These are phyloP conservation scores for Ivindomyrus marchei DNA, from an alignment of 2,113 vertebrate species.

Conservation along the genomic window DNA sequence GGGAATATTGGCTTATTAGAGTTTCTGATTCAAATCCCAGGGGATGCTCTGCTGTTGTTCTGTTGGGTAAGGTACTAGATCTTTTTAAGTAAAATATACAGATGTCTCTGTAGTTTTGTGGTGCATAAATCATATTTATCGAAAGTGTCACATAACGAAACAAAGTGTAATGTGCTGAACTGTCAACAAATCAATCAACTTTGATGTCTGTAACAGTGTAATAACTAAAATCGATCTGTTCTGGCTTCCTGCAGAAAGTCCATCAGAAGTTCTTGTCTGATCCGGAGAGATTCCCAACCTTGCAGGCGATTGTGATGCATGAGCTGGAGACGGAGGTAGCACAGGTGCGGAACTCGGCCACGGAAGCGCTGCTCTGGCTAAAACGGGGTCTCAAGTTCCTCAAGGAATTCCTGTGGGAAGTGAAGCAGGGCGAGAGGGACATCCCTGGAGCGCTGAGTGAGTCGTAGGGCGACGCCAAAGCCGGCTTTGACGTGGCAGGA, in stretches of 20 bases:
- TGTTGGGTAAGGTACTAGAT: neutral
- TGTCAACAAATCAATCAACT: neutral
- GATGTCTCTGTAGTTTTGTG: neutral
- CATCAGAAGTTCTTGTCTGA: constrained; percentile 90
- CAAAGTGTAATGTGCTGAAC: neutral
- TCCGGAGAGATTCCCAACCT: constrained; percentile 74
- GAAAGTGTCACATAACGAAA: neutral
- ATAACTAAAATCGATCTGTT: neutral
- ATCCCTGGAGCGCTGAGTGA: constrained; percentile 91
- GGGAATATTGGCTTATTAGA: neutral
- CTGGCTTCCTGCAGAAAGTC: constrained; percentile 67
- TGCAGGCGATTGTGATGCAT: constrained; percentile 90
- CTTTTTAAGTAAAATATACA: neutral
- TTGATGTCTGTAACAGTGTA: neutral
- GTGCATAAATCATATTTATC: neutral
- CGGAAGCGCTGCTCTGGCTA: constrained; percentile 92
- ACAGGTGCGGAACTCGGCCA: constrained; percentile 87
- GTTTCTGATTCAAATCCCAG: neutral
- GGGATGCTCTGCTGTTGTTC: neutral
- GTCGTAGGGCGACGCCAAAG: constrained; percentile 37
- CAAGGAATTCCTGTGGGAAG: constrained; percentile 84
- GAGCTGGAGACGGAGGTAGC: constrained; percentile 73
- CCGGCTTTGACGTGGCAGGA: neutral
- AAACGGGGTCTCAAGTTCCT: constrained; percentile 91
- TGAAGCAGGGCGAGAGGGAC: constrained; percentile 78